Base-by-base conservation (phyloP, 2,113 vertebrate genomes). In the Acrocephalus arundinaceus region DNA sequence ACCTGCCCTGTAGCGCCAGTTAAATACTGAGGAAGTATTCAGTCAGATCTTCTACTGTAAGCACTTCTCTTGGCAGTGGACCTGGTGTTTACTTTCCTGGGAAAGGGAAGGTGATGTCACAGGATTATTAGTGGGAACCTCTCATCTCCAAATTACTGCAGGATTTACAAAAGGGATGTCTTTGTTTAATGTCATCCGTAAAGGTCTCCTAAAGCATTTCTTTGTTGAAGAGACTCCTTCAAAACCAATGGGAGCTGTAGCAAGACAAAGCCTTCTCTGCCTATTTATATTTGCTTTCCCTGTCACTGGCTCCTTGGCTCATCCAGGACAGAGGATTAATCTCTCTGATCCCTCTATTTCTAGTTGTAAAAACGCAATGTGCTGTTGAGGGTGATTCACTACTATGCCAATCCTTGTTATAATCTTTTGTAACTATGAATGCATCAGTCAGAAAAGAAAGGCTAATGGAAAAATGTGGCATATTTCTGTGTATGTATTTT, bases 331-430 rank as follows among this genome's bases (percentile, higher is more conserved):
- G 78, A 84, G 92, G 66, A 93, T 93, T 97, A 96, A 95, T 95
- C 83, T 95, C 87, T 78, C 88, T 95, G 88, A 96, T 92, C 93
- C 62, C n/a, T 94, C 83, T 96, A 93, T 96, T 96, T 96, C 96
- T 92, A 91, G 93, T 94, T 94, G 92, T 90, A 94, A 94, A 87
- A 93, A 80, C 35, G 0, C 88, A 78, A 41, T 55, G 45, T 84
- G 61, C 66, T 92, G 17, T 39, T 75, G 86, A 78, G 86, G 66
- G 66, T 90, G 88, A 94, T 82, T 95, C 45, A 35, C 52, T 61
- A 30, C 48, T 85, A 78, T 30, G 75, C 82, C 83, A 90, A 33
- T 90, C 85, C 70, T 83, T 78, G 37, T 89, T 86, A 72, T 75
- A 92, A 82, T 94, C 86, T 90, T 65, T 90, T 94, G 76, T 95